phyloP scores from a whole-genome alignment of 2,888 invertebrate genomes.

The Cosmia pyralina region DNA sequence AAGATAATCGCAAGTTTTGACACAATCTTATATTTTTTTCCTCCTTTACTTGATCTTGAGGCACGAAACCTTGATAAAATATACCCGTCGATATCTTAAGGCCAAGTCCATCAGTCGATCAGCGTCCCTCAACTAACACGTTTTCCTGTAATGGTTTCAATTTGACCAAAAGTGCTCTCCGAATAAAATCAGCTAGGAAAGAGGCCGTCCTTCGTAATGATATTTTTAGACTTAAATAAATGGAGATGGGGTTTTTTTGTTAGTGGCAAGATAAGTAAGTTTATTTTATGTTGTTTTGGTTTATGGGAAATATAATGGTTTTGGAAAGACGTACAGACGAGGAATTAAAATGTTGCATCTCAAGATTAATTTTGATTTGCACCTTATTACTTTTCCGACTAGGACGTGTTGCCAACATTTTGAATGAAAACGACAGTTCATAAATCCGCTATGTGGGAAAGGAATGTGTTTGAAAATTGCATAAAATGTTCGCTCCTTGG shows the following conservation, averaged over 20 bases:
- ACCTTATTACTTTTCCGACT: neutral
- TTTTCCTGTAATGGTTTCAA: slow-evolving; percentile 79
- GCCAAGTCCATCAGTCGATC: slow-evolving; percentile 67
- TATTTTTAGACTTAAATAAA: slow-evolving; percentile 65
- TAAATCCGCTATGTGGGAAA: too few species aligned
- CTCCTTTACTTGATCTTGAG: neutral
- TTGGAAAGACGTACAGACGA: neutral
- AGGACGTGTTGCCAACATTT: neutral
- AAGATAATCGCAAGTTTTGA: neutral
- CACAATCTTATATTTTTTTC: neutral
- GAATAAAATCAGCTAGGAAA: slow-evolving; percentile 68
- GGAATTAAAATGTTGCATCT: neutral
- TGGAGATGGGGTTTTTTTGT: slow-evolving; percentile 47
- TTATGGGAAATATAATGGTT: neutral
- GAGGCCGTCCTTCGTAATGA: slow-evolving; percentile 64
- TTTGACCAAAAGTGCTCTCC: slow-evolving; percentile 77
- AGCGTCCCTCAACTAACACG: slow-evolving; percentile 75
- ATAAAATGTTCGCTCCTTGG: neutral
- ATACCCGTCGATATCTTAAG: slow-evolving; percentile 35
- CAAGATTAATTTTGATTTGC: neutral
- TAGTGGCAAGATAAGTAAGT: slow-evolving; percentile 13
- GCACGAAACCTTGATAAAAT: slow-evolving; percentile 36
- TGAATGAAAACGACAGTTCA: neutral
- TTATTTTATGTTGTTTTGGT: neutral
- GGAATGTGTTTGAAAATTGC: neutral